These are phyloP conservation scores for Quiscalus mexicanus DNA, from an alignment of 2,113 vertebrate genomes.

Conservation along the genomic window DNA sequence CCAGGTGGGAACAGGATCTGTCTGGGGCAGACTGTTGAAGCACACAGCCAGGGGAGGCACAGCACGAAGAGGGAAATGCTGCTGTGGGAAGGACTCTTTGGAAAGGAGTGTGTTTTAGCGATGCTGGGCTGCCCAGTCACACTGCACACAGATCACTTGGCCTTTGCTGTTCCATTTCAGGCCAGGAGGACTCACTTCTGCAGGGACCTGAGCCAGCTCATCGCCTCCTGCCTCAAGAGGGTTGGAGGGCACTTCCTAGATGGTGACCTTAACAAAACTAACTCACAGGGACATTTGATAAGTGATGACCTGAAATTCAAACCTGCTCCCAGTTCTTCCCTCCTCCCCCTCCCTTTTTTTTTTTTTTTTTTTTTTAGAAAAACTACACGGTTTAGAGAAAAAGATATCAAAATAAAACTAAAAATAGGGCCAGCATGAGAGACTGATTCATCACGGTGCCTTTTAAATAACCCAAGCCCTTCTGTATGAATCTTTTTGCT, in stretches of 20 bases:
- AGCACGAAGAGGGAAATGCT: background rate
- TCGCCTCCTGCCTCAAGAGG: background rate
- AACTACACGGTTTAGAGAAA: background rate
- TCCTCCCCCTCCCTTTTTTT: background rate
- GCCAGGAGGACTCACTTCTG: background rate
- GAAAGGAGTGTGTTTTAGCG: background rate
- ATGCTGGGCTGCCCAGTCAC: background rate
- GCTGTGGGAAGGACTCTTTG: background rate
- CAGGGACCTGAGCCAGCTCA: background rate
- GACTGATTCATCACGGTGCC: background rate
- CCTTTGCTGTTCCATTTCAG: background rate
- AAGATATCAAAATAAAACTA: constrained; percentile 22
- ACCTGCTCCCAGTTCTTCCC: background rate
- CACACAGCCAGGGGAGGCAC: background rate
- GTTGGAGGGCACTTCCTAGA: background rate
- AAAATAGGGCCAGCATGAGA: constrained; percentile 39
- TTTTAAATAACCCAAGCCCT: constrained; percentile 45
- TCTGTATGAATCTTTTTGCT: constrained; percentile 47
- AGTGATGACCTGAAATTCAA: background rate
- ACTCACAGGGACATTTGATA: background rate
- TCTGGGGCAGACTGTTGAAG: background rate
- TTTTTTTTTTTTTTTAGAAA: background rate
- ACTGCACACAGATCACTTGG: background rate
- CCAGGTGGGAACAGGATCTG: background rate
- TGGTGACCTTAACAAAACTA: background rate